Evolutionary conservation across 1,140 invertebrate species (phyloP), one percentile per base, ranked within the genome.

Genomic region (Drosophila tristis): DNA sequence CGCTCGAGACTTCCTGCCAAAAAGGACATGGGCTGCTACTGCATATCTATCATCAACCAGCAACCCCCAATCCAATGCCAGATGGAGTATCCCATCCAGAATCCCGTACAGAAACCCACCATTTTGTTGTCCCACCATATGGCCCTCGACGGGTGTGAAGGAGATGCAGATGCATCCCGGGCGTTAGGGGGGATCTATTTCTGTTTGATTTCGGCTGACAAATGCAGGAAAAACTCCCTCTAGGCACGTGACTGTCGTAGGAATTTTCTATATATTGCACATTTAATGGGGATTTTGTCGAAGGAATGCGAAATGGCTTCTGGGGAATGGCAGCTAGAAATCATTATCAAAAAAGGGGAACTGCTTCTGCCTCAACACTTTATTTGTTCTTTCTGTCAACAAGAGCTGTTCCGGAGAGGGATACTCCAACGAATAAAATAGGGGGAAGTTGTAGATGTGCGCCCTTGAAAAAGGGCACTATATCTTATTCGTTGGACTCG

Each of bases 201-300:
- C 61, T 76, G 74, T 70, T 70, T 62, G 64, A 64, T 67, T 76
- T 55, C 60, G 45, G 60, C 57, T 47, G 53, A 56, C 44, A 84
- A 84, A 82, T 78, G 78, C 78, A 67, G 15, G 48, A 26, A 47
- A 48, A 50, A 29, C 59, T 64, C 23, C 26, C 58, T 54, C 50
- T 42, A 9, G 45, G 80, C 80, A 87, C 78, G 82, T 86, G 82
- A 87, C 82, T 79, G 78, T 82, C 42, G 2, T 8, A 42, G 49
- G 51, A 53, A 72, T 75, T 77, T 26, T 42, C n/a, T 20, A 49
- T 53, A 54, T 58, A 61, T 31, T 51, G 23, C 23, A 42, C 20
- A 39, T 39, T 39, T 39, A 39, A 39, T 39, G 35, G 35, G 35
- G 11, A 11, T 39, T 39, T 39, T 13, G 35, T 4, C 13, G 35